A percentile compares a stretch with the other conserved stretches of the same genome.
Evolutionary conservation across 2,113 vertebrate genomes (phyloP).

Genomic region (Sander vitreus): DNA sequence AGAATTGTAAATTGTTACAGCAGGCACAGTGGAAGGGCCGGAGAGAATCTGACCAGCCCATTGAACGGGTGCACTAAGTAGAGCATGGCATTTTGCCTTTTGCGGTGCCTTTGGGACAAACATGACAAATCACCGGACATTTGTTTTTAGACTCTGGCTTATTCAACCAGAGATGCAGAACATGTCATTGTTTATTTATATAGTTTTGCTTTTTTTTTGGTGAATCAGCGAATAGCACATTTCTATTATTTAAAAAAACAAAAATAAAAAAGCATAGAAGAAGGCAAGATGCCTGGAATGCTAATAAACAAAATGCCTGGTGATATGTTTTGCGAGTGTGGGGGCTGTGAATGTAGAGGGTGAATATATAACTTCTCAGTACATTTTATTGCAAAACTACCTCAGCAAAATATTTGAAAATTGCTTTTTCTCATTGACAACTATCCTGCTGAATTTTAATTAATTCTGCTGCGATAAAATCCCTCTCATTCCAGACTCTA

Average conservation of each 20-base stretch:
- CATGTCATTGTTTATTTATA: slow-evolving; percentile 44
- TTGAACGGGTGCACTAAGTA: slow-evolving; percentile 73
- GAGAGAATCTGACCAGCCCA: slow-evolving; percentile 50
- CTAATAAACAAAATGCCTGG: slow-evolving; percentile 24
- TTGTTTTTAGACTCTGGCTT: slow-evolving; percentile 43
- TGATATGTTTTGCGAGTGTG: slow-evolving; percentile 48
- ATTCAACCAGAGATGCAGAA: slow-evolving; percentile 19
- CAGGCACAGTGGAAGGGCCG: slow-evolving; percentile 58
- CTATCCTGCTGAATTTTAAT: neutral
- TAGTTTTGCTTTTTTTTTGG: neutral
- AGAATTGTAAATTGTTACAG: slow-evolving; percentile 76
- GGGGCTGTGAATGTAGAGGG: neutral
- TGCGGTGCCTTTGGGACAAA: slow-evolving; percentile 64
- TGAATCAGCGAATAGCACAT: slow-evolving; percentile 4
- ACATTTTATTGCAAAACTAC: neutral
- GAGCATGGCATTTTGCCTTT: slow-evolving; percentile 62
- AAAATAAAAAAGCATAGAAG: neutral
- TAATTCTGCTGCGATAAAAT: slow-evolving; percentile 2
- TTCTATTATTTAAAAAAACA: slow-evolving; percentile 20
- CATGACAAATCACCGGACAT: slow-evolving; percentile 71
- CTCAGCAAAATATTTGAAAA: neutral
- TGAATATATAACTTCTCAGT: neutral
- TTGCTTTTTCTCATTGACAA: neutral
- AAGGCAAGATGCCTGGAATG: neutral
- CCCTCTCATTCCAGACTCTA: neutral